phyloP scores from a whole-genome alignment of 2,113 vertebrate species.

The Triplophysa rosa region DNA sequence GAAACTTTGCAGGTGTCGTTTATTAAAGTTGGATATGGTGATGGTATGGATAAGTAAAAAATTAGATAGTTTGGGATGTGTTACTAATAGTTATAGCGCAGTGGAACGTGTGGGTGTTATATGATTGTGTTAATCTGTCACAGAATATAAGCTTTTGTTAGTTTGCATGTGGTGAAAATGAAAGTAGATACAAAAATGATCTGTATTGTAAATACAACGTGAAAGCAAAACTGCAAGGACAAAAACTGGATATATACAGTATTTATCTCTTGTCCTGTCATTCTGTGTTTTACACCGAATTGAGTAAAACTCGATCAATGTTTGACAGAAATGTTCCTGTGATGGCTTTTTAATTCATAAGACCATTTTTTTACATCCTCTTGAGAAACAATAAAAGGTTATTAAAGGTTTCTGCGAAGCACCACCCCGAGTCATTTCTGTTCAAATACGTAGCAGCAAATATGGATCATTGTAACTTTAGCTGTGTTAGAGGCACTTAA shows the following conservation, averaged over 20 bases:
- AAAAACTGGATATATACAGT: not conserved
- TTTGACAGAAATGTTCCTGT: not conserved
- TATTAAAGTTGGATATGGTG: not conserved
- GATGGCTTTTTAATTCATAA: not conserved
- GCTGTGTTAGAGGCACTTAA: constrained; percentile 34
- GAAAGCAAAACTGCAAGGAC: not conserved
- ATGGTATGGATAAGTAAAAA: not conserved
- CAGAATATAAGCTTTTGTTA: not conserved
- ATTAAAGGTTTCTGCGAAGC: not conserved
- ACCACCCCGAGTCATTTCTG: not conserved
- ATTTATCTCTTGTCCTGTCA: too few species aligned
- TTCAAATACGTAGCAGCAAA: constrained; percentile 33
- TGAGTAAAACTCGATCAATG: not conserved
- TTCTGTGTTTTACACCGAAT: not conserved
- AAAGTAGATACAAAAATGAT: not conserved
- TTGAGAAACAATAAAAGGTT: constrained; percentile 1
- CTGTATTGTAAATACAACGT: not conserved
- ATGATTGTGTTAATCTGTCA: not conserved
- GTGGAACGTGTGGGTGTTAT: not conserved
- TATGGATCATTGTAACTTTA: constrained; percentile 18
- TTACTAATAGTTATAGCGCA: not conserved
- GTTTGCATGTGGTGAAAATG: not conserved
- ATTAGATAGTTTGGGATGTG: not conserved
- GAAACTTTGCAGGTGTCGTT: not conserved
- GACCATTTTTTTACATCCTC: not conserved